Percentiles rank a stretch among this genome's conserved stretches.
Evolutionary conservation across 2,797 vertebrate genomes (phyloP).

Genomic region (Macroramphosus scolopax): DNA sequence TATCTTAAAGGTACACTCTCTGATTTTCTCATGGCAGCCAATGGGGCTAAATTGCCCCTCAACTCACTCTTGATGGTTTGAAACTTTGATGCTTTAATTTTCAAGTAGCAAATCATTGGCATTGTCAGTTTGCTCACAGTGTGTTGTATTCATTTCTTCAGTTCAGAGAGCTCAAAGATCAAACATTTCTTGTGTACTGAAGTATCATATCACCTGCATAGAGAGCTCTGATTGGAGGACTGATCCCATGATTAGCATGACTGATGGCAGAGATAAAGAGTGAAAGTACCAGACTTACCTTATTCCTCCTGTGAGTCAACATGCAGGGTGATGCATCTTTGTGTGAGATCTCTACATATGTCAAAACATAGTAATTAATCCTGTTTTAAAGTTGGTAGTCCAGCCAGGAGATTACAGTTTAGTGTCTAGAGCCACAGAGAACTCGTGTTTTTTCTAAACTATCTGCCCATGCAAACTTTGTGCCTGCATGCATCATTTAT

Average conservation of each 20-base stretch:
- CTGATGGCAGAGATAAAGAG: background rate
- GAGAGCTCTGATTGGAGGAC: background rate
- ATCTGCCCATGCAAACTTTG: background rate
- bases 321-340: background rate
- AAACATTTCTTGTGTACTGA: too few species aligned
- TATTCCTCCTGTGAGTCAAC: too few species aligned
- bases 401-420: background rate
- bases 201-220: conserved; percentile 3
- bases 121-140: too few species aligned
- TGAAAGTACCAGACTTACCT: conserved; percentile 2
- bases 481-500: conserved; percentile 6
- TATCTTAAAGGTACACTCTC: conserved; percentile 34
- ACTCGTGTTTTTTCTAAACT: background rate
- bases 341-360: background rate
- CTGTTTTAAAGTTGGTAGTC: background rate
- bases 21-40: background rate
- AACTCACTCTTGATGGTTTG: too few species aligned
- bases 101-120: too few species aligned
- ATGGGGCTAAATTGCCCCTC: background rate
- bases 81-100: too few species aligned
- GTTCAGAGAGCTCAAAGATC: too few species aligned
- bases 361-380: conserved; percentile 4
- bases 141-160: too few species aligned
- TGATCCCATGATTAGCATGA: background rate
- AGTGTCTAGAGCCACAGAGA: background rate